A percentile compares a stretch with the other conserved stretches of the same genome.
Conservation (phyloP, 2,888 invertebrate genomes). For the Apotomis betuletana region DNA sequence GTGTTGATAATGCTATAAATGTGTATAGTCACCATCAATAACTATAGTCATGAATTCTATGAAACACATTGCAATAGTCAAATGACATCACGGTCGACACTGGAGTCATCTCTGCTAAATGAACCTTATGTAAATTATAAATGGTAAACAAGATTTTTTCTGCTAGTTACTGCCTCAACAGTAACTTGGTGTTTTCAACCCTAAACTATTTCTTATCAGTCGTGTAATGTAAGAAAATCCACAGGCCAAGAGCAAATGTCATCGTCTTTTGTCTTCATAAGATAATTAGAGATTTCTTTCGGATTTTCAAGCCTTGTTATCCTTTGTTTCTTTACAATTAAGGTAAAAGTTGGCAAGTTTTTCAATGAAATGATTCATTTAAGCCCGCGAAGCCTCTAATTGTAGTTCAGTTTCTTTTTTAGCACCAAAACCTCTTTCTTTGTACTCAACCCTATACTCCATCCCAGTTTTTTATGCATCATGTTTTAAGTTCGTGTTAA, state of each 20-base stretch:
- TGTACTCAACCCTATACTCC: constrained; percentile 17
- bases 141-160: too few relatives aligned
- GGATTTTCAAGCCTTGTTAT: not conserved
- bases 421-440: constrained; percentile 26
- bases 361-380: constrained; percentile 20
- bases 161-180: too few relatives aligned
- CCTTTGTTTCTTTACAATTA: too few relatives aligned
- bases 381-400: constrained; percentile 23
- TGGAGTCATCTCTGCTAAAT: too few relatives aligned
- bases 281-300: not conserved
- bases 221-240: too few relatives aligned
- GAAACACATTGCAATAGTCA: not conserved
- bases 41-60: not conserved
- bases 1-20: not conserved
- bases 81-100: constrained; percentile 7
- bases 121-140: too few relatives aligned
- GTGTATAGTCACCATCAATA: not conserved
- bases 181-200: too few relatives aligned
- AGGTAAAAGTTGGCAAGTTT: not conserved
- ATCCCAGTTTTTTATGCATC: constrained; percentile 19
- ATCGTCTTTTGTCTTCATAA: too few relatives aligned
- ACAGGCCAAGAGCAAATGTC: too few relatives aligned
- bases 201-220: too few relatives aligned
- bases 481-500: constrained; percentile 17
- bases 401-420: constrained; percentile 34